Evolutionary conservation across 2,797 vertebrate species (phyloP).

Genomic region (Fratercula arctica): DNA sequence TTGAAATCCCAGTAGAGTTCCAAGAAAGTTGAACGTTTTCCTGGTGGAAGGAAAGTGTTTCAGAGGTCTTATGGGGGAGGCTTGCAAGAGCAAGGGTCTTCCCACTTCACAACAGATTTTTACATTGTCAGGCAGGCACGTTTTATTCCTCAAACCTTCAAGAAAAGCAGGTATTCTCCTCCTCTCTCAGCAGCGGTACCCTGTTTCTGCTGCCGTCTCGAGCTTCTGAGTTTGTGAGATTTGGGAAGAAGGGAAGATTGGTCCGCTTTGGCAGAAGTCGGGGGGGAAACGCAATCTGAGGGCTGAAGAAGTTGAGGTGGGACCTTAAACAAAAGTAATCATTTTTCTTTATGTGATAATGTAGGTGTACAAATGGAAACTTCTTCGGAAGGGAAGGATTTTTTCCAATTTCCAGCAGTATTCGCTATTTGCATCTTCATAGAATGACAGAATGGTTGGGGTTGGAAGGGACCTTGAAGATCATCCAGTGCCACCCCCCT

Average conservation of each 20-base stretch:
- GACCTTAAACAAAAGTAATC: not conserved
- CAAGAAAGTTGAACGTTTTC: not conserved
- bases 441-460: too few species aligned
- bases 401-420: not conserved
- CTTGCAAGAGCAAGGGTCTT: not conserved
- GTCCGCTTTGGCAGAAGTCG: not conserved
- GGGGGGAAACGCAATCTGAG: rapidly evolving
- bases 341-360: not conserved
- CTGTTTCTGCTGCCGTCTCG: not conserved
- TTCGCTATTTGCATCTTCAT: not conserved
- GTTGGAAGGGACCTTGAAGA: too few species aligned
- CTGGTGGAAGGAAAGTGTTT: not conserved
- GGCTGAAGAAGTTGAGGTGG: not conserved
- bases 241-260: not conserved
- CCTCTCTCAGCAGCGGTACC: not conserved
- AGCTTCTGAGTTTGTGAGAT: not conserved
- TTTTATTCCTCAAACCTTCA: not conserved
- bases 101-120: too few species aligned
- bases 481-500: too few species aligned
- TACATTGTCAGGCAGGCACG: rapidly evolving
- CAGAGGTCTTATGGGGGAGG: not conserved
- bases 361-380: not conserved
- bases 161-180: not conserved
- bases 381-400: not conserved
- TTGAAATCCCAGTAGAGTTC: not conserved